Conservation (phyloP, 2,113 vertebrate genomes). For the Hiodon alosoides region DNA sequence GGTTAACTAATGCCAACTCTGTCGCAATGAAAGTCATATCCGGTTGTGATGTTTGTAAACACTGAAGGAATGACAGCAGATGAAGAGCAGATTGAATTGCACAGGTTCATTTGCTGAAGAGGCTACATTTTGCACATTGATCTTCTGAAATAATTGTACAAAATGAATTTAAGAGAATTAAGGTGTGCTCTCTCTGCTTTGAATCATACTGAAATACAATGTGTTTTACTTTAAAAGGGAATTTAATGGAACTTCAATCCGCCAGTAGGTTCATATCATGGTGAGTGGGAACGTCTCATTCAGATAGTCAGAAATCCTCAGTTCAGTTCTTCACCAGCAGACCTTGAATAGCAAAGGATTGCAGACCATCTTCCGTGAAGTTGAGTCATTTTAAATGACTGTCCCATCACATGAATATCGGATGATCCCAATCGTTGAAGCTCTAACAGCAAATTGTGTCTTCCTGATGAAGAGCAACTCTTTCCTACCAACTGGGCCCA, state of each 20-base stretch:
- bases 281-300: background rate
- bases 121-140: background rate
- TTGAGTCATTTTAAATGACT: too few relatives aligned
- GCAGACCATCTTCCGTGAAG: too few relatives aligned
- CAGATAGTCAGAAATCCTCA: background rate
- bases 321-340: too few relatives aligned
- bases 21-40: background rate
- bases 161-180: background rate
- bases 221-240: background rate
- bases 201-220: background rate
- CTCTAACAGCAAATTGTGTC: too few relatives aligned
- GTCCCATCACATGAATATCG: too few relatives aligned
- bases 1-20: slow-evolving; percentile 1
- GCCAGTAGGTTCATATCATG: background rate
- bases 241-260: background rate
- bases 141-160: background rate
- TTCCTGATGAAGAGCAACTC: too few relatives aligned
- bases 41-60: background rate
- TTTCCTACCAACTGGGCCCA: too few relatives aligned
- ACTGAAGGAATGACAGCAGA: background rate
- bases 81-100: background rate
- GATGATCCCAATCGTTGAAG: too few relatives aligned
- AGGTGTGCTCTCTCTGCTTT: background rate
- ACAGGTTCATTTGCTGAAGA: background rate
- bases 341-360: too few relatives aligned